A percentile compares a stretch with the other conserved stretches of the same genome.
Conservation (phyloP, 1,140 invertebrate species). For the Heliconius melpomene region DNA sequence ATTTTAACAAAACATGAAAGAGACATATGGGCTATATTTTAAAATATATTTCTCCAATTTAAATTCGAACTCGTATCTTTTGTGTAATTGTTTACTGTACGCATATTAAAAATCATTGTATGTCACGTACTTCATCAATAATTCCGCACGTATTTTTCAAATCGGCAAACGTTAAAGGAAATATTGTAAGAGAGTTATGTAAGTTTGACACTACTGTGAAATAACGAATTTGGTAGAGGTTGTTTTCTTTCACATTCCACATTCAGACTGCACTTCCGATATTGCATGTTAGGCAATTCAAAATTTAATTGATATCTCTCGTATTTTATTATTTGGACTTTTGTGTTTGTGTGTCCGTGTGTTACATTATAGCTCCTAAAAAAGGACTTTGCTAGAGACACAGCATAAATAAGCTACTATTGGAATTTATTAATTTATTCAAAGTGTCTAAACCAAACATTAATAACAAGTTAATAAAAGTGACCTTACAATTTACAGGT, state of each 20-base stretch:
- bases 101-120: neutral
- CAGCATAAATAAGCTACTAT: too few species aligned
- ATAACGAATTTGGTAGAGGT: conserved; percentile 8
- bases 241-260: conserved; percentile 17
- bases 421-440: too few species aligned
- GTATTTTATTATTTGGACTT: neutral
- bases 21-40: neutral
- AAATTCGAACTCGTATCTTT: neutral
- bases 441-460: too few species aligned
- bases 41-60: neutral
- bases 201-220: neutral
- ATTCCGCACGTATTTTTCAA: neutral
- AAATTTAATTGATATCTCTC: neutral
- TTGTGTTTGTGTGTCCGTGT: too few species aligned
- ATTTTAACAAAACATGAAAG: too few species aligned
- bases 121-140: neutral
- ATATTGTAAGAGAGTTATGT: neutral
- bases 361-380: too few species aligned
- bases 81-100: too few species aligned
- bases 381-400: too few species aligned
- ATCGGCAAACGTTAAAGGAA: neutral
- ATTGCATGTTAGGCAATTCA: neutral
- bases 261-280: neutral
- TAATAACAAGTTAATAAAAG: neutral
- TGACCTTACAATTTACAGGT: neutral